Percentiles rank a stretch among this genome's conserved stretches.
These are phyloP conservation scores for Enteromius mattozi DNA, from an alignment of 2,797 vertebrate species.

Conservation along the genomic window DNA sequence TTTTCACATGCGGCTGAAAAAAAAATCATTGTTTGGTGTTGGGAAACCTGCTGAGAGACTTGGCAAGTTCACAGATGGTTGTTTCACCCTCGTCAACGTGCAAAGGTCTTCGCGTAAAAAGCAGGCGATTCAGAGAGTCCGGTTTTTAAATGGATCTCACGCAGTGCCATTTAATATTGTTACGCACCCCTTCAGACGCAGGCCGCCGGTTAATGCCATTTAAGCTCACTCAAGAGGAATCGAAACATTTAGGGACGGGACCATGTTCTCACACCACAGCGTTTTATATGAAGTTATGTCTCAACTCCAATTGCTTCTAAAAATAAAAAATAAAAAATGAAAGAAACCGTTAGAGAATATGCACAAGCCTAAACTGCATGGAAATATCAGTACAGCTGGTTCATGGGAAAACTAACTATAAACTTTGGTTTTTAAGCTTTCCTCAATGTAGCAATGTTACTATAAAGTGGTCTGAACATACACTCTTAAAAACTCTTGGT, in stretches of 20 bases:
- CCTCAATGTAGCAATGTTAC: background rate
- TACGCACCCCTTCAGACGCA: slow-evolving; percentile 49
- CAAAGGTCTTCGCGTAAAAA: slow-evolving; percentile 61
- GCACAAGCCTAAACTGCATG: background rate
- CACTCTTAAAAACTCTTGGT: background rate
- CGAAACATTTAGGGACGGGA: background rate
- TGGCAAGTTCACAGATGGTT: background rate
- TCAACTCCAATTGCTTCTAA: background rate
- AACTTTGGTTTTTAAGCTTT: slow-evolving; percentile 17
- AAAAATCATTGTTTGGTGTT: slow-evolving; percentile 65
- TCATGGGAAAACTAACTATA: background rate
- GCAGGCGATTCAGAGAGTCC: slow-evolving; percentile 59
- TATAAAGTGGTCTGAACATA: background rate
- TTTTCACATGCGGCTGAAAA: slow-evolving; percentile 83
- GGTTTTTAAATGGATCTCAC: slow-evolving; percentile 35
- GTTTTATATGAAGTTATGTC: background rate
- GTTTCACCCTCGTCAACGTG: background rate
- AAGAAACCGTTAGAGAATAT: background rate
- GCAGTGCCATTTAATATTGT: slow-evolving; percentile 14
- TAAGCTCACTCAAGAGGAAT: background rate
- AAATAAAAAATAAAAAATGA: background rate
- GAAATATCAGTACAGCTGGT: background rate
- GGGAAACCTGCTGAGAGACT: slow-evolving; percentile 61
- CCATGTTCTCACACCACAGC: background rate
- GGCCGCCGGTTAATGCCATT: background rate